phyloP scores from a whole-genome alignment of 23 tunicate genomes.

The Botrylloides violaceus region DNA sequence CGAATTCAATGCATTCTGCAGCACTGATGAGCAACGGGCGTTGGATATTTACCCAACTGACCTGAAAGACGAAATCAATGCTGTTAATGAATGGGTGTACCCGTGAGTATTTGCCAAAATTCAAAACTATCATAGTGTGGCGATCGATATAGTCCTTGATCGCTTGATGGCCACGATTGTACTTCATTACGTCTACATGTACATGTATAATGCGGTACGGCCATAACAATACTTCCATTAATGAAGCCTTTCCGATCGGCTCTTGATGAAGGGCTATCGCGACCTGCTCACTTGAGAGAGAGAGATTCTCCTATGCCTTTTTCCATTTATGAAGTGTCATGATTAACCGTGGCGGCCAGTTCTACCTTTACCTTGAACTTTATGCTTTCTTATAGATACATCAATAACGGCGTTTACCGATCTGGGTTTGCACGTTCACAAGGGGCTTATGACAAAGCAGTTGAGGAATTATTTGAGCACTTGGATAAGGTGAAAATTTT shows the following conservation, averaged over 20 bases:
- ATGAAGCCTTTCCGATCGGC: no score
- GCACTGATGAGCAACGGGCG: conserved; percentile 36
- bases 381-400: no score
- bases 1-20: conserved; percentile 49
- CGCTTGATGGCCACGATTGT: background rate
- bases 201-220: no score
- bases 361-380: no score
- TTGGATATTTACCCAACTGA: conserved; percentile 61
- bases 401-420: conserved; percentile 82
- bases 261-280: no score
- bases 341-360: no score
- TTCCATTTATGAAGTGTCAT: no score
- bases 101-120: conserved; percentile 48
- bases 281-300: no score
- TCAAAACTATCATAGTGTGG: no score
- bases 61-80: conserved; percentile 43
- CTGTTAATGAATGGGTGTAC: conserved; percentile 73
- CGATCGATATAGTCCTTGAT: background rate
- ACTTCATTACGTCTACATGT: no score
- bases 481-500: conserved; percentile 43
- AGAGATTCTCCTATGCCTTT: no score
- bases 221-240: no score
- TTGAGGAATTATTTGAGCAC: conserved; percentile 41
- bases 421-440: conserved; percentile 70
- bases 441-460: conserved; percentile 76